Percentiles rank a stretch among this genome's conserved stretches.
Conservation (phyloP, 2,113 vertebrate species). For the Alaudala cheleensis region DNA sequence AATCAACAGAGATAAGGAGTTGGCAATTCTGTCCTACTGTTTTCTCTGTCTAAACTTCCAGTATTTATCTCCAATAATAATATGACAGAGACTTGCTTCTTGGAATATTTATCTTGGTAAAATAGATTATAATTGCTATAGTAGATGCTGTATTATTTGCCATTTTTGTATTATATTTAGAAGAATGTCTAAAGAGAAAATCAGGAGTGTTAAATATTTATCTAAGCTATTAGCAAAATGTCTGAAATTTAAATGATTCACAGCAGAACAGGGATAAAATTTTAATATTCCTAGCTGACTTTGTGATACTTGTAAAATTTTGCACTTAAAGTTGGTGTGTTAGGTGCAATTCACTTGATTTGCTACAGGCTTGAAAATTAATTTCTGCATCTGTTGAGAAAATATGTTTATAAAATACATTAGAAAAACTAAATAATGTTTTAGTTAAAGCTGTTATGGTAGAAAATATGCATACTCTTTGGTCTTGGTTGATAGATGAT, state of each 20-base stretch:
- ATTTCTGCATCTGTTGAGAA: not conserved
- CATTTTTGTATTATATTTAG: not conserved
- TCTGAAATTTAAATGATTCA: not conserved
- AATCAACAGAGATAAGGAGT: not conserved
- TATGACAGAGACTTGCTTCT: not conserved
- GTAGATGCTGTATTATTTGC: not conserved
- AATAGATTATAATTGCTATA: not conserved
- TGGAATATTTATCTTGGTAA: not conserved
- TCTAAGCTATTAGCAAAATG: not conserved
- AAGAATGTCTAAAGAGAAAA: not conserved
- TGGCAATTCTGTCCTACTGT: not conserved
- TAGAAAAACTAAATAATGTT: not conserved
- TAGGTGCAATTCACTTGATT: not conserved
- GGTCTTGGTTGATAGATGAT: not conserved
- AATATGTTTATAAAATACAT: not conserved
- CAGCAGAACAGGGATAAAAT: not conserved
- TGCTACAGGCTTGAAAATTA: not conserved
- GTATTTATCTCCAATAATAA: not conserved
- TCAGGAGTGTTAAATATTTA: not conserved
- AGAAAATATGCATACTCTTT: not conserved
- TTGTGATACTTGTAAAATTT: not conserved
- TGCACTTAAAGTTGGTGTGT: not conserved
- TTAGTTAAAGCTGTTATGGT: not conserved
- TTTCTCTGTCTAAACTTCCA: not conserved
- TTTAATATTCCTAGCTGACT: not conserved